A percentile compares a stretch with the other conserved stretches of the same genome.
phyloP scores from a whole-genome alignment of 2,888 invertebrate species.

The Philaethria dido region DNA sequence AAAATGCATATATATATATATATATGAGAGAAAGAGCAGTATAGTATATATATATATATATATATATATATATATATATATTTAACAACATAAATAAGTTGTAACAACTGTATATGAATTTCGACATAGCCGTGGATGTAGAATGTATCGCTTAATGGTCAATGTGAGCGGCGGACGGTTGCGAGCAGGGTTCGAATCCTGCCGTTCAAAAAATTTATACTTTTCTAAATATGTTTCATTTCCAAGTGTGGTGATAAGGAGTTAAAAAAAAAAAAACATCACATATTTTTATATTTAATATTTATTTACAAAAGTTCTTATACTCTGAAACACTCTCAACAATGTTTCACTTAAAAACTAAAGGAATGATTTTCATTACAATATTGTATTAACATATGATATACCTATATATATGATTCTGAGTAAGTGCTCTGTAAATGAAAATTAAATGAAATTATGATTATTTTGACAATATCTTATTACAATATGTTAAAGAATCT shows the following conservation, averaged over 20 bases:
- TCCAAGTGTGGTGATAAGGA: conserved; percentile 47
- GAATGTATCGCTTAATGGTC: too few relatives aligned
- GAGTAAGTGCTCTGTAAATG: neutral
- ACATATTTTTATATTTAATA: neutral
- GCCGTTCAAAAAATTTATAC: too few relatives aligned
- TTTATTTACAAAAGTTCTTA: conserved; percentile 22
- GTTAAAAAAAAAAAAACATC: neutral
- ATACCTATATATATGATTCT: neutral
- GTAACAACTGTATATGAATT: too few relatives aligned
- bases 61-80: too few relatives aligned
- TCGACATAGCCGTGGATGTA: too few relatives aligned
- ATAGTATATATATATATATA: too few relatives aligned
- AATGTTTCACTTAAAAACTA: neutral
- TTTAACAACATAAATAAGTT: too few relatives aligned
- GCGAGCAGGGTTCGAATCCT: too few relatives aligned
- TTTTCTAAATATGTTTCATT: too few relatives aligned
- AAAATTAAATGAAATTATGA: neutral
- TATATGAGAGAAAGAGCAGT: too few relatives aligned
- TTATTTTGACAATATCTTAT: neutral
- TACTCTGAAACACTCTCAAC: neutral
- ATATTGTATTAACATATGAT: neutral
- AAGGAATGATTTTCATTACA: conserved; percentile 13
- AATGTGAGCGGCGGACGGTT: too few relatives aligned
- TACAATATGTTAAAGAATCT: neutral
- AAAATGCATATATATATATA: too few relatives aligned